phyloP scores from a whole-genome alignment of 2,888 invertebrate genomes.

The Capitulum mitella region DNA sequence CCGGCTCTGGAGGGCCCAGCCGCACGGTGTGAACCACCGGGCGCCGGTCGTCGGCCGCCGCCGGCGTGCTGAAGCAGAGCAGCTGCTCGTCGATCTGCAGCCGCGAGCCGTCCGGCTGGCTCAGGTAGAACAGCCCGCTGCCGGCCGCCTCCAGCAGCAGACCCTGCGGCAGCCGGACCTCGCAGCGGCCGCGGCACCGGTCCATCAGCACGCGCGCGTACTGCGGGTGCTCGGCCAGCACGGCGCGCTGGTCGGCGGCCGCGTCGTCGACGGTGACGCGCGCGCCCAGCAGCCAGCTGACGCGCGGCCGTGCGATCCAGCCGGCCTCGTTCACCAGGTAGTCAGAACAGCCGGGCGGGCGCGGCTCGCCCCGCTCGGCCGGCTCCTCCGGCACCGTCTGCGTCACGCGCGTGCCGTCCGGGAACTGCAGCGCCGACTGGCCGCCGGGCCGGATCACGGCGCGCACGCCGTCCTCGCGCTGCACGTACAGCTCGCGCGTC shows the following conservation, averaged over 20 bases:
- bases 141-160: not conserved
- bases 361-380: not conserved
- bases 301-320: not conserved
- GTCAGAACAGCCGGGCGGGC: not conserved
- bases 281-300: conserved; percentile 1
- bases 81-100: not conserved
- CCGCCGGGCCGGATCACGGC: not conserved
- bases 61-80: conserved; percentile 4
- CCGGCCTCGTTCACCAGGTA: conserved; percentile 8
- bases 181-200: not conserved
- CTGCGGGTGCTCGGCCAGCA: not conserved
- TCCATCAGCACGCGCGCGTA: conserved; percentile 16
- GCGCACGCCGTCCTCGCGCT: conserved; percentile 23
- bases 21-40: conserved; percentile 15
- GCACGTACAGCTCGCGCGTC: conserved; percentile 18
- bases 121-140: not conserved
- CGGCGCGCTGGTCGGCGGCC: not conserved
- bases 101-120: conserved; percentile 5
- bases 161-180: conserved; percentile 15
- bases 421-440: not conserved
- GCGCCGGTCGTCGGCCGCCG: not conserved
- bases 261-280: not conserved
- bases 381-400: not conserved
- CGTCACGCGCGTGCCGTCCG: conserved; percentile 13
- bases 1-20: not conserved